Conservation (phyloP, 2,113 vertebrate species). For the Bubo blakistoni region DNA sequence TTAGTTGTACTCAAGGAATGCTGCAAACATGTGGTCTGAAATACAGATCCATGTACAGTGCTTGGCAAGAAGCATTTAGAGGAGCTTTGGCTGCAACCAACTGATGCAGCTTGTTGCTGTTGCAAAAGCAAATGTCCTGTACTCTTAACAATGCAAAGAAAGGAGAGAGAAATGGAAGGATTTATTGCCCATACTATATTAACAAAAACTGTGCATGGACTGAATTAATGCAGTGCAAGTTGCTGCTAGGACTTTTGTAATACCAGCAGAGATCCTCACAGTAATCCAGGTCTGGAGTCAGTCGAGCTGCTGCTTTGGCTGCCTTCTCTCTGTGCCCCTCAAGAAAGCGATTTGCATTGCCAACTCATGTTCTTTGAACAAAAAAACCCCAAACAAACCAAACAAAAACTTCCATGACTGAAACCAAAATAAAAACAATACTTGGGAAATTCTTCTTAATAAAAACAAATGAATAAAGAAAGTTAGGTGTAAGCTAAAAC, state of each 20-base stretch:
- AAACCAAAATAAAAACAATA: neutral
- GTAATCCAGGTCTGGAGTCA: neutral
- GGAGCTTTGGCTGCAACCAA: neutral
- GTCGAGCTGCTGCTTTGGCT: neutral
- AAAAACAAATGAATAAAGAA: neutral
- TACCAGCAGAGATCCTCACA: neutral
- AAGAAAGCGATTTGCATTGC: neutral
- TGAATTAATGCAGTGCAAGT: neutral
- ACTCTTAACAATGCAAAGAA: neutral
- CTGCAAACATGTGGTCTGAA: neutral
- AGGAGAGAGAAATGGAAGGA: neutral
- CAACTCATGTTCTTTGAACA: neutral
- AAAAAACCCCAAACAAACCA: neutral
- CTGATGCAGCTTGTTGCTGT: rapidly evolving
- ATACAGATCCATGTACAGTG: neutral
- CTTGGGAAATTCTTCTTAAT: neutral
- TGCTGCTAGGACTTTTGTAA: neutral
- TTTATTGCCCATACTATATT: neutral
- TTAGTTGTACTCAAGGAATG: neutral
- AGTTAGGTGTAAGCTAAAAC: neutral
- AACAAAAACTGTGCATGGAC: neutral
- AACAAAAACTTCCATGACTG: neutral
- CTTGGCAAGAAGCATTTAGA: neutral
- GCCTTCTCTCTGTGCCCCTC: neutral
- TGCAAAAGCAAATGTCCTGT: neutral